phyloP scores from a whole-genome alignment of 2,888 invertebrate genomes.

The Tenthredo scrophulariae region DNA sequence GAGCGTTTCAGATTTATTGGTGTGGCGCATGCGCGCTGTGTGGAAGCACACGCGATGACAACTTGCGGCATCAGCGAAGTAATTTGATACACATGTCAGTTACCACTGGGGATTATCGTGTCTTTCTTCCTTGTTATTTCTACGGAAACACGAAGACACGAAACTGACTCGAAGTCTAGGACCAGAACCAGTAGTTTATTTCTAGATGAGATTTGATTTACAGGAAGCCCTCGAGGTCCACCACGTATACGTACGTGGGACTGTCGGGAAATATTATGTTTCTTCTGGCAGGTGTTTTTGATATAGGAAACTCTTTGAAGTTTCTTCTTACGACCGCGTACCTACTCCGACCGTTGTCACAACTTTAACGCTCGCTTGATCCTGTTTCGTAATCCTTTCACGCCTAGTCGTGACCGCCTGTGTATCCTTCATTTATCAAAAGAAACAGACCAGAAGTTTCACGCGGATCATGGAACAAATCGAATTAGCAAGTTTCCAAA shows the following conservation, averaged over 20 bases:
- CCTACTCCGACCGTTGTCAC: not conserved
- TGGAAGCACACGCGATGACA: conserved; percentile 58
- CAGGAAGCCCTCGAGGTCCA: conserved; percentile 13
- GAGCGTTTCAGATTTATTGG: conserved; percentile 56
- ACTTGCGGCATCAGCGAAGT: conserved; percentile 53
- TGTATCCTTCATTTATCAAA: not conserved
- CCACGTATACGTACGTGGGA: conserved; percentile 3
- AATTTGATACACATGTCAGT: conserved; percentile 54
- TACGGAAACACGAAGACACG: conserved; percentile 38
- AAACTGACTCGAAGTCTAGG: not conserved
- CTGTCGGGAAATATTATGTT: conserved; percentile 48
- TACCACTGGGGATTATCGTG: conserved; percentile 49
- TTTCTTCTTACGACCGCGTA: conserved; percentile 28
- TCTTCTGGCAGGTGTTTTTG: conserved; percentile 52
- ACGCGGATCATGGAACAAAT: conserved; percentile 31
- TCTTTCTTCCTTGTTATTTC: conserved; percentile 46
- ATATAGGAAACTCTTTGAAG: conserved; percentile 52
- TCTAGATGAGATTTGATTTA: conserved; percentile 49
- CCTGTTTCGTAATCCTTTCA: conserved; percentile 46
- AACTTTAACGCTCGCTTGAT: conserved; percentile 32
- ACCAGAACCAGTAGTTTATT: conserved; percentile 46
- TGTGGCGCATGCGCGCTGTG: conserved; percentile 48
- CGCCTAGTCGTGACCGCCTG: not conserved
- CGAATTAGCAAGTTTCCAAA: conserved; percentile 35
- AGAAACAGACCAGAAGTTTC: conserved; percentile 27